Evolutionary conservation across 37 sponge, comb jelly and placozoan genomes (phyloP).

Genomic region (Crambe crambe): DNA sequence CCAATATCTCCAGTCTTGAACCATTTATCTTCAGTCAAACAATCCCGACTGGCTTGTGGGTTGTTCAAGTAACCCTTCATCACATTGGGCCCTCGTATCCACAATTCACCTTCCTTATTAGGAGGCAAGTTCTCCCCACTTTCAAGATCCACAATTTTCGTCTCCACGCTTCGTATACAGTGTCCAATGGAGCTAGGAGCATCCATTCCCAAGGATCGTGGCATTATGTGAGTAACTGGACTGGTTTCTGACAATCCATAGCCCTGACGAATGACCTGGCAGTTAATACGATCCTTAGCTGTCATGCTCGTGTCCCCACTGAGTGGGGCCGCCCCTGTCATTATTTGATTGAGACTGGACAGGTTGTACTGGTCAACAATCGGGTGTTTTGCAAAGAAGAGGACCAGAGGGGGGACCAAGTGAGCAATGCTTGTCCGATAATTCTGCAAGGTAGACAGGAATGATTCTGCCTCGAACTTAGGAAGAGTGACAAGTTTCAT

Average conservation of each 20-base stretch:
- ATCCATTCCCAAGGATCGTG: neutral
- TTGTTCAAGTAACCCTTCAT: constrained; percentile 90
- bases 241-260: constrained; percentile 89
- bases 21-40: constrained; percentile 80
- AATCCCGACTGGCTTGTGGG: constrained; percentile 61
- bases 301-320: constrained; percentile 65
- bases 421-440: constrained; percentile 40
- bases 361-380: constrained; percentile 81
- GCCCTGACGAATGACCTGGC: constrained; percentile 53
- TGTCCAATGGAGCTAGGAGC: constrained; percentile 68
- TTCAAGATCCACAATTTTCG: constrained; percentile 61
- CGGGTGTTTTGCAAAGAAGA: constrained; percentile 88
- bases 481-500: constrained; percentile 31
- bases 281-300: constrained; percentile 38
- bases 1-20: constrained; percentile 87
- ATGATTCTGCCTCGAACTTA: neutral
- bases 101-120: constrained; percentile 72
- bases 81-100: constrained; percentile 77
- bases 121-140: constrained; percentile 38
- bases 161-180: constrained; percentile 44
- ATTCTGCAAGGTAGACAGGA: constrained; percentile 36
- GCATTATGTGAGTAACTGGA: constrained; percentile 65
- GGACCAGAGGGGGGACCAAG: constrained; percentile 79
- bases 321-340: constrained; percentile 86
- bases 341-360: constrained; percentile 47